Evolutionary conservation across 2,888 invertebrate species (phyloP).

Genomic region (Thymelicus acteon): DNA sequence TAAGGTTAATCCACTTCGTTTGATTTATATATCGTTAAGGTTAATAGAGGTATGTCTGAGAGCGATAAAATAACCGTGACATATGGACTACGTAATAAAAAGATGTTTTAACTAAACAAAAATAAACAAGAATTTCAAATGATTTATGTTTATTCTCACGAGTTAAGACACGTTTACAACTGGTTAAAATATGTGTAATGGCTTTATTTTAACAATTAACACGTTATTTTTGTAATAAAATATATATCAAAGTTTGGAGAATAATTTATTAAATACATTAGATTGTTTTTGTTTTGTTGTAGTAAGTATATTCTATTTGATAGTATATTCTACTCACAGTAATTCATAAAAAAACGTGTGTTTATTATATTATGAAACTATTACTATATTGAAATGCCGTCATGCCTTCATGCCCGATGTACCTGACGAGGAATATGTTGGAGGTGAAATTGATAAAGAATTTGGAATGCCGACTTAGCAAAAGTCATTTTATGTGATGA

Average conservation of each 20-base stretch:
- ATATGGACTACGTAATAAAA: conserved; percentile 3
- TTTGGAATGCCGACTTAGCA: too few species aligned
- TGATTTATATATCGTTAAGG: not conserved
- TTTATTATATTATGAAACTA: too few species aligned
- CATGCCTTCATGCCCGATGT: too few species aligned
- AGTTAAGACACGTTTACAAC: conserved; percentile 15
- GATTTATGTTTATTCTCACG: conserved; percentile 20
- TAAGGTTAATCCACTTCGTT: not conserved
- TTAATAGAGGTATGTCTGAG: not conserved
- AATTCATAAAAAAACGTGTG: too few species aligned
- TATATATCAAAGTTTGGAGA: not conserved
- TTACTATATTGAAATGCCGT: too few species aligned
- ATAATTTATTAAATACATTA: not conserved
- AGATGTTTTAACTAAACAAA: conserved; percentile 15
- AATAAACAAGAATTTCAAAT: conserved; percentile 31
- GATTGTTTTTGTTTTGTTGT: too few species aligned
- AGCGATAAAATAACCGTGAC: not conserved
- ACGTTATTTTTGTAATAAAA: not conserved
- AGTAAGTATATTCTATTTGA: too few species aligned
- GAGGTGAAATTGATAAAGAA: too few species aligned
- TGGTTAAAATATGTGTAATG: conserved; percentile 1
- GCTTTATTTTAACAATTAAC: conserved; percentile 4
- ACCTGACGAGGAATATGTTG: too few species aligned
- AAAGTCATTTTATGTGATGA: too few species aligned
- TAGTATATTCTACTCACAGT: too few species aligned